Conservation (phyloP, 2,113 vertebrate species). For the Nettapus auritus region DNA sequence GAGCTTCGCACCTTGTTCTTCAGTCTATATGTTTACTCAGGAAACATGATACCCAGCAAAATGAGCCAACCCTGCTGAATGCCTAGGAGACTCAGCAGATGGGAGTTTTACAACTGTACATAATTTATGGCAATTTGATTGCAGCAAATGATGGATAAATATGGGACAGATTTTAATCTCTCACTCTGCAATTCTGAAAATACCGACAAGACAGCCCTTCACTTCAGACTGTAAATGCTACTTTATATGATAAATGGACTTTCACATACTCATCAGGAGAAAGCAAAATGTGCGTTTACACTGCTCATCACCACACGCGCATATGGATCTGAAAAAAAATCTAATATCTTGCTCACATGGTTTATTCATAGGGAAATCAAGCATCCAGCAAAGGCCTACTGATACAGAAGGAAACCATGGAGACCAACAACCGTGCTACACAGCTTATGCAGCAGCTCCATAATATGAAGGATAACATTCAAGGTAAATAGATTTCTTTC, state of each 20-base stretch:
- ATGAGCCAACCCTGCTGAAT: neutral
- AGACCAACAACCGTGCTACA: constrained; percentile 79
- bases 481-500: constrained; percentile 80
- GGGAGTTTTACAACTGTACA: neutral
- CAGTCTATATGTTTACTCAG: neutral
- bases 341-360: constrained; percentile 56
- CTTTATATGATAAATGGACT: constrained; percentile 35
- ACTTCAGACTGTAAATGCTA: constrained; percentile 7
- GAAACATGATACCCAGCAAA: neutral
- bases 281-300: constrained; percentile 38
- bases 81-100: neutral
- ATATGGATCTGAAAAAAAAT: constrained; percentile 23
- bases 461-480: constrained; percentile 80
- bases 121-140: constrained; percentile 27
- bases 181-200: constrained; percentile 12
- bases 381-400: constrained; percentile 72
- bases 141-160: constrained; percentile 24
- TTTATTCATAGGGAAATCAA: constrained; percentile 81
- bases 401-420: constrained; percentile 80
- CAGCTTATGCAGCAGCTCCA: constrained; percentile 82
- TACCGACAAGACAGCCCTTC: neutral
- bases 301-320: neutral
- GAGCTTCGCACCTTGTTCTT: neutral
- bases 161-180: constrained; percentile 28
- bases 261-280: neutral